Base-by-base conservation (phyloP, 2,888 invertebrate species). In the Mesoligia furuncula region DNA sequence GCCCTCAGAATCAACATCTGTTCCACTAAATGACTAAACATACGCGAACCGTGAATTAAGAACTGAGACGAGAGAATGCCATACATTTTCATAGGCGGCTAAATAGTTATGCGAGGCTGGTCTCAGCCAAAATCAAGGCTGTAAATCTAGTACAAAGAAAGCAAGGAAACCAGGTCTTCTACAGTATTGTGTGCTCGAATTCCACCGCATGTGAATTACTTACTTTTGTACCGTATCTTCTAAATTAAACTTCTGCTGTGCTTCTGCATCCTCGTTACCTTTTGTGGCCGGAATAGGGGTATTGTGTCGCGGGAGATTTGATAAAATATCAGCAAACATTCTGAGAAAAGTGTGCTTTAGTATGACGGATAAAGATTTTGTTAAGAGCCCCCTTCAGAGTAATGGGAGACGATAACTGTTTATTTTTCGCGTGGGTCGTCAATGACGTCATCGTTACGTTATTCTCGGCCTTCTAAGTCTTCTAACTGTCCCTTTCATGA, bases 391-490 rank as follows among this genome's bases (percentile, higher is more conserved):
- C 80, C 80, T 85, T 77, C 72, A 76, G 71, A 80, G 78, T 88
- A 83, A 89, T 89, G 78, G 82, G 77, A 83, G 77, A 86, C 82
- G 73, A 88, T 87, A 86, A 87, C 81, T 87, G 87, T 88, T 85
- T 87, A 83, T 85, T 79, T 84, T 85, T 81, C 68, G 85, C 85
- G 89, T 89, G 85, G 89, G 88, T 68, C 70, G 87, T 77, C 79
- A 66, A 66, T 89, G 88, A 89, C 90, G 89, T 87, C 89, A 89
- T 80, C 73, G 81, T 88, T 85, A 83, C 74, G 82, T 73, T 88
- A 88, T 89, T 86, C 80, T 86, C 85, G 85, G 70, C 88, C 89
- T 88, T 89, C 85, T 85, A 79, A 89, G 78, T 89, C 88, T 89
- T 85, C 83, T 84, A 81, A 89, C 89, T 88, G 87, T 88, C 87